These are phyloP conservation scores for Arctia plantaginis DNA, from an alignment of 2,888 invertebrate genomes.

Conservation along the genomic window DNA sequence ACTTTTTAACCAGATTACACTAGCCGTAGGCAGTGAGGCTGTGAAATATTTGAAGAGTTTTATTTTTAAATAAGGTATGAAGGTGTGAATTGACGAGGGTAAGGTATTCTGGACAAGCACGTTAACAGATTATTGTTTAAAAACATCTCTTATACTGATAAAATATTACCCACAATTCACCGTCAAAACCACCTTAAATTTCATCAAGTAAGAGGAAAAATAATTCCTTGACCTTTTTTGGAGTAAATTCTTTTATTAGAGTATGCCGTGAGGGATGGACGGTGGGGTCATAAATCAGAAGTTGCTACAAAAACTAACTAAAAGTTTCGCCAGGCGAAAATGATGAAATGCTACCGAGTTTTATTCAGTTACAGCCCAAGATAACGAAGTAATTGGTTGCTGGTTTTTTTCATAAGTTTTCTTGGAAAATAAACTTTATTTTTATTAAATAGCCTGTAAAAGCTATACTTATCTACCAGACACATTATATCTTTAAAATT, in stretches of 20 bases:
- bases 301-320: conserved; percentile 81
- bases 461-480: not conserved
- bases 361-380: conserved; percentile 80
- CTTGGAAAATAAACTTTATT: conserved; percentile 13
- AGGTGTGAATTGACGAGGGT: not conserved
- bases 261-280: conserved; percentile 66
- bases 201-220: conserved; percentile 62
- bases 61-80: not conserved
- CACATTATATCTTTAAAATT: not conserved
- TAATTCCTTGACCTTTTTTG: conserved; percentile 72
- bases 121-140: conserved; percentile 14
- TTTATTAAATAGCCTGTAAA: not conserved
- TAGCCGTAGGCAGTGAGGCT: not conserved
- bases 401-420: conserved; percentile 45
- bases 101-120: not conserved
- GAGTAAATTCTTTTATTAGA: conserved; percentile 77
- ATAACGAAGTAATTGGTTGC: conserved; percentile 79
- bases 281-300: conserved; percentile 79
- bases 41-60: not conserved
- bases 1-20: not conserved
- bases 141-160: conserved; percentile 45
- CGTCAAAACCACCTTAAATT: conserved; percentile 60
- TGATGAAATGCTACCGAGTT: conserved; percentile 79
- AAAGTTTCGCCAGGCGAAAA: conserved; percentile 78
- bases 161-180: conserved; percentile 50